Evolutionary conservation across 2,888 invertebrate genomes (phyloP).

Genomic region (Andrena trimmerana): DNA sequence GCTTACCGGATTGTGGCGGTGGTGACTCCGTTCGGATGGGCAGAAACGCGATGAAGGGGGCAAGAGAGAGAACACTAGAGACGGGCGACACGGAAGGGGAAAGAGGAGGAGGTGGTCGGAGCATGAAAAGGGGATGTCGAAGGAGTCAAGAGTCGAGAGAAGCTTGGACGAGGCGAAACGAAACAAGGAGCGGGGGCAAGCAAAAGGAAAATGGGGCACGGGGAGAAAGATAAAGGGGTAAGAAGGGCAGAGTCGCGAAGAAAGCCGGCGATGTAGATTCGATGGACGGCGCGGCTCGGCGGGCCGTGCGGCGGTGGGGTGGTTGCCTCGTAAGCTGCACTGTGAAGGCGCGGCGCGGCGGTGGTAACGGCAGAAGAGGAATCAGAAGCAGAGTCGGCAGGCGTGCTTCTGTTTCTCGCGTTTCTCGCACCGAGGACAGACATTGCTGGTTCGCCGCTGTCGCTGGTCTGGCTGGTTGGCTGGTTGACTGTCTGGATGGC

Average conservation of each 20-base stretch:
- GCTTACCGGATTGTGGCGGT: constrained; percentile 76
- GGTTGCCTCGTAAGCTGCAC: too few species aligned
- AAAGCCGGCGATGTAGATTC: constrained; percentile 36
- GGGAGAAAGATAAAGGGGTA: constrained; percentile 18
- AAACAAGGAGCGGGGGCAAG: constrained; percentile 45
- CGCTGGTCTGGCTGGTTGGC: constrained; percentile 52
- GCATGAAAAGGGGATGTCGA: constrained; percentile 23
- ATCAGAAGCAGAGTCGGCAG: constrained; percentile 50
- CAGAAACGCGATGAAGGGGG: constrained; percentile 53
- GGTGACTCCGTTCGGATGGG: constrained; percentile 73
- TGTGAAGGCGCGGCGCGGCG: constrained; percentile 6
- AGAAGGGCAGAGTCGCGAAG: background rate
- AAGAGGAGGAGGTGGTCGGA: constrained; percentile 40
- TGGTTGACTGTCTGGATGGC: constrained; percentile 47
- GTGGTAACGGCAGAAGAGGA: constrained; percentile 25
- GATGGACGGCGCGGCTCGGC: constrained; percentile 13
- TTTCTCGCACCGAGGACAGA: constrained; percentile 38
- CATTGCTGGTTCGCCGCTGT: constrained; percentile 64
- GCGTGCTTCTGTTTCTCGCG: constrained; percentile 53
- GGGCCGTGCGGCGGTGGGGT: background rate
- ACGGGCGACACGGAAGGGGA: constrained; percentile 56
- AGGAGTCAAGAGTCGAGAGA: constrained; percentile 61
- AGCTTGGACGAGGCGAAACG: constrained; percentile 57
- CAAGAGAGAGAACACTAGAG: constrained; percentile 53
- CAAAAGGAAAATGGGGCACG: constrained; percentile 34